These are phyloP conservation scores for Synanthedon formicaeformis DNA, from an alignment of 2,888 invertebrate species.

Conservation along the genomic window DNA sequence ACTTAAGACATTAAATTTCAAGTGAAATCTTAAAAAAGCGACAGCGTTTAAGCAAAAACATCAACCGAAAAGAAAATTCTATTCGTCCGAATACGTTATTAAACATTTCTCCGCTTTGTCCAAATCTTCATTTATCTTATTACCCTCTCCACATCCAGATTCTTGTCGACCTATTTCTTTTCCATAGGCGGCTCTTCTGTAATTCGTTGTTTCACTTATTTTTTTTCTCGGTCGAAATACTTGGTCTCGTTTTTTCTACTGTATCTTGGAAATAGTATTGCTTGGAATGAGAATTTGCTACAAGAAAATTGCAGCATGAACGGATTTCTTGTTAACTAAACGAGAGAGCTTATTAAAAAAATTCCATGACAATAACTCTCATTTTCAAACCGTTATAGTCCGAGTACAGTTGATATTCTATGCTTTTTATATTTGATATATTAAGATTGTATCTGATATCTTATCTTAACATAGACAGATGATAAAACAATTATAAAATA, in stretches of 20 bases:
- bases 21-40: neutral
- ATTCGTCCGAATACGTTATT: neutral
- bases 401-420: too few species aligned
- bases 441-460: too few species aligned
- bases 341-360: too few species aligned
- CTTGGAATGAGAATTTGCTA: neutral
- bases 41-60: neutral
- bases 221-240: neutral
- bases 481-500: too few species aligned
- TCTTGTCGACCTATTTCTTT: constrained; percentile 15
- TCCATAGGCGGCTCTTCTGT: constrained; percentile 8
- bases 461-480: too few species aligned
- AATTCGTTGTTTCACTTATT: constrained; percentile 13
- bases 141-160: constrained; percentile 5
- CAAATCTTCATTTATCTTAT: constrained; percentile 18
- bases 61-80: neutral
- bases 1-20: too few species aligned
- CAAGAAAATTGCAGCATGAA: neutral
- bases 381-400: too few species aligned
- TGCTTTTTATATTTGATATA: too few species aligned
- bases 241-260: neutral
- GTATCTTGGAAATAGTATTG: neutral
- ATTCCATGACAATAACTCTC: too few species aligned
- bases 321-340: neutral
- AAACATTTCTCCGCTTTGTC: neutral